A percentile compares a stretch with the other conserved stretches of the same genome.
Evolutionary conservation across 2,888 invertebrate genomes (phyloP).

Genomic region (Ichneumon xanthorius): DNA sequence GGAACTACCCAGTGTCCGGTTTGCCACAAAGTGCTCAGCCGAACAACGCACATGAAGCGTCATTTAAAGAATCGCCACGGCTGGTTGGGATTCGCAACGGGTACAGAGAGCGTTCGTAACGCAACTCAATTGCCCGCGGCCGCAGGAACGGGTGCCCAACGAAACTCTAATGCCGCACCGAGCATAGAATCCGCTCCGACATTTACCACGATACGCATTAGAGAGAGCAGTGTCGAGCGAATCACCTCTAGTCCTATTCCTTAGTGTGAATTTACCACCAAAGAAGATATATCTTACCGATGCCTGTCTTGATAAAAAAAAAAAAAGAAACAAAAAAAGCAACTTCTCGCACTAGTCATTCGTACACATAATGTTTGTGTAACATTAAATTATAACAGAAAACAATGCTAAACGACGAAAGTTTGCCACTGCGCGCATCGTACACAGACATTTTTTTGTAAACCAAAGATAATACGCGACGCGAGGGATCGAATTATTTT

Average conservation of each 20-base stretch:
- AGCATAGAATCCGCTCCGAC: constrained; percentile 78
- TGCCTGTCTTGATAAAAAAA: constrained; percentile 74
- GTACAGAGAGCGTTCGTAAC: constrained; percentile 72
- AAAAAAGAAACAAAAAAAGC: constrained; percentile 29
- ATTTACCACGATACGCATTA: constrained; percentile 83
- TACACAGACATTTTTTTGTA: constrained; percentile 40
- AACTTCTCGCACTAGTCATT: constrained; percentile 82
- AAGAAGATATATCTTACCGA: constrained; percentile 64
- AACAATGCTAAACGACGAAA: constrained; percentile 49
- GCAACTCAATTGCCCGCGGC: constrained; percentile 69
- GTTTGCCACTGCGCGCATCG: constrained; percentile 54
- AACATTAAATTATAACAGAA: constrained; percentile 60
- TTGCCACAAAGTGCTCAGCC: constrained; percentile 85
- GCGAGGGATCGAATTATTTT: constrained; percentile 64
- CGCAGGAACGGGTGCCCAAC: constrained; percentile 55
- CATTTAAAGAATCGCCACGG: constrained; percentile 84
- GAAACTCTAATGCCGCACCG: constrained; percentile 68
- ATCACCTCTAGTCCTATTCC: constrained; percentile 85
- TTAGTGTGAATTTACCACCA: constrained; percentile 78
- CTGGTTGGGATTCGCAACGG: constrained; percentile 80
- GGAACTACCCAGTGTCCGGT: constrained; percentile 85
- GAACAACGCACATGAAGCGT: constrained; percentile 84
- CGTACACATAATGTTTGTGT: constrained; percentile 76
- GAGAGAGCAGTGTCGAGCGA: constrained; percentile 84
- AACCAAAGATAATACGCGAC: constrained; percentile 60